Evolutionary conservation across 2,113 vertebrate species (phyloP), one percentile per base, ranked within the genome.

Genomic region (Crotalus tigris): DNA sequence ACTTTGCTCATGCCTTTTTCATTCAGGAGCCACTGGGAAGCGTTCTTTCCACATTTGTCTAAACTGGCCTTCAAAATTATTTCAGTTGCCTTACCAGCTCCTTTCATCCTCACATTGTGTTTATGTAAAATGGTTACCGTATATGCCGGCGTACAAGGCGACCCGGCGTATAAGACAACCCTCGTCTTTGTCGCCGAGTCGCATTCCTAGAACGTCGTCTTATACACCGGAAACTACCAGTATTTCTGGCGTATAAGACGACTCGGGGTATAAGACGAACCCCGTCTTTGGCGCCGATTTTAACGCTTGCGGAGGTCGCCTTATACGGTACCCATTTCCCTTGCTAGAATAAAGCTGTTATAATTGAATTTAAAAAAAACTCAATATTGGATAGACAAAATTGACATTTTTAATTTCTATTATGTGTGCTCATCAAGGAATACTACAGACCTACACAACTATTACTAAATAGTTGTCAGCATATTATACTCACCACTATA

Each of bases 401-500:
- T 5, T 44, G 75, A 39, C 33, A 19, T 75, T 33, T 81, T 81
- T 1, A 91, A 44, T 6, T 46, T 92, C 39, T 58, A 49, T n/a
- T 53, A n/a, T 85, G 33, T 15, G 90, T 53, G 89, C 55, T 8
- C 26, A 55, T 58, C 17, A 15, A 81, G 17, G 33, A 81, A 81
- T 81, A 44, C 33, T 21, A 21, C 21, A 81, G 75, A 81, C 3
- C 33, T 21, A 81, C 69, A 81, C n/a, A 81, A 81, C 75, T 44
- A 44, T 19, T 81, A 81, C 17, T 21, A 39, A 81, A 81, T 8
- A 94, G 89, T 8, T 29, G 7, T 9, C 89, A 75, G n/a, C 26
- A 92, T 2, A 4, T 0, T 0, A 88, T 92, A 95, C 98, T 98
- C 97, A 99, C 99, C 98, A 99, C 99, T 55, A 99, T 98, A 5